phyloP scores from a whole-genome alignment of 2,113 vertebrate species.

The Sisor rabdophorus region DNA sequence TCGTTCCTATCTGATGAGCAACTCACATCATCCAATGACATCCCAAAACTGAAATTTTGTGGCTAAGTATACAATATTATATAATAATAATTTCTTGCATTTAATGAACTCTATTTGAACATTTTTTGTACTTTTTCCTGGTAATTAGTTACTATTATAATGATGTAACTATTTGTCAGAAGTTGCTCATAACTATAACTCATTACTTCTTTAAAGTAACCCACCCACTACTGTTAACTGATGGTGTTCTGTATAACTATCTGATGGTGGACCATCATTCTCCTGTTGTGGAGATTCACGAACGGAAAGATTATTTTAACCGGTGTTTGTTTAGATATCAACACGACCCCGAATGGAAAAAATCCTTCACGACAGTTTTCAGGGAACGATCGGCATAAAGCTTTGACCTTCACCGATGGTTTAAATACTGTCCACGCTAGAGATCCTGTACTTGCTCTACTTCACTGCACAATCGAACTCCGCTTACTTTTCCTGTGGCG shows the following conservation, averaged over 20 bases:
- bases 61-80: too few relatives aligned
- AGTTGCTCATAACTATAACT: too few relatives aligned
- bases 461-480: background rate
- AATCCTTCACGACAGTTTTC: background rate
- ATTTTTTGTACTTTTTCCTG: too few relatives aligned
- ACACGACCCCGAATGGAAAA: background rate
- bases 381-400: background rate
- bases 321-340: slow-evolving; percentile 8
- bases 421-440: background rate
- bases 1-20: too few relatives aligned
- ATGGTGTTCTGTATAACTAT: background rate
- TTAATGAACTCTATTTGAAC: too few relatives aligned
- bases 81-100: too few relatives aligned
- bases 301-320: slow-evolving; percentile 8
- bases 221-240: background rate
- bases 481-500: background rate
- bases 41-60: too few relatives aligned
- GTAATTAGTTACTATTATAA: too few relatives aligned
- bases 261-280: background rate
- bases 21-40: too few relatives aligned
- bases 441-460: background rate
- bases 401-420: slow-evolving; percentile 9
- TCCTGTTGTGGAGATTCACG: background rate
- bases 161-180: background rate
- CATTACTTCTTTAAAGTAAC: too few relatives aligned